A percentile compares a stretch with the other conserved stretches of the same genome.
Conservation (phyloP, 2,888 invertebrate species). For the Caenorhabditis sp. region DNA sequence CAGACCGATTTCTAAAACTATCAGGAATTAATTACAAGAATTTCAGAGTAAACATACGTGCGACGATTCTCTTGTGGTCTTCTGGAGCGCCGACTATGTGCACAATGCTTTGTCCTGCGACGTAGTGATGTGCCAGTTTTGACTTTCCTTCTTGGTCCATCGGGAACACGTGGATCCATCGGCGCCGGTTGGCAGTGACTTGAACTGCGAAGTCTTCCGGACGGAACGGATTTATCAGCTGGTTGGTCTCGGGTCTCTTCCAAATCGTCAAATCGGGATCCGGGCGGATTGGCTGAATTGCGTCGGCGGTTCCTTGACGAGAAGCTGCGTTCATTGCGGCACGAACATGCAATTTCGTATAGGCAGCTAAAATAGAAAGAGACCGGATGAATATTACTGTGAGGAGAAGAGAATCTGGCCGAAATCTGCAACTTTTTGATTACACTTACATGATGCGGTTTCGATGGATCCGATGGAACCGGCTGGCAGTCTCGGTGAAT, state of each 20-base stretch:
- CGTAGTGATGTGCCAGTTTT: slow-evolving; percentile 79
- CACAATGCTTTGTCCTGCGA: slow-evolving; percentile 67
- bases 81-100: slow-evolving; percentile 56
- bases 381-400: no score
- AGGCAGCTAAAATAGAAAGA: slow-evolving; percentile 21
- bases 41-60: slow-evolving; percentile 9
- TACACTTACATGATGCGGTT: slow-evolving; percentile 27
- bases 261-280: neutral
- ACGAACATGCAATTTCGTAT: slow-evolving; percentile 1
- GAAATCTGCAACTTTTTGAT: neutral
- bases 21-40: neutral
- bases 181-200: slow-evolving; percentile 79
- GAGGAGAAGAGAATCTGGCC: neutral
- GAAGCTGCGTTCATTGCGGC: neutral
- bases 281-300: no score
- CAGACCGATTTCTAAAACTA: slow-evolving; percentile 30
- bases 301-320: slow-evolving; percentile 28
- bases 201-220: slow-evolving; percentile 88
- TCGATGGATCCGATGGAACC: slow-evolving; percentile 39
- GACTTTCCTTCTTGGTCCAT: slow-evolving; percentile 80
- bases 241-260: slow-evolving; percentile 11
- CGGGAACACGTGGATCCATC: slow-evolving; percentile 98
- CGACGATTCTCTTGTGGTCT: slow-evolving; percentile 31
- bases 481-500: slow-evolving; percentile 22
- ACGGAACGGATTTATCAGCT: slow-evolving; percentile 93